Evolutionary conservation across 2,888 invertebrate genomes (phyloP).

Genomic region (Dexiosoma caninum): DNA sequence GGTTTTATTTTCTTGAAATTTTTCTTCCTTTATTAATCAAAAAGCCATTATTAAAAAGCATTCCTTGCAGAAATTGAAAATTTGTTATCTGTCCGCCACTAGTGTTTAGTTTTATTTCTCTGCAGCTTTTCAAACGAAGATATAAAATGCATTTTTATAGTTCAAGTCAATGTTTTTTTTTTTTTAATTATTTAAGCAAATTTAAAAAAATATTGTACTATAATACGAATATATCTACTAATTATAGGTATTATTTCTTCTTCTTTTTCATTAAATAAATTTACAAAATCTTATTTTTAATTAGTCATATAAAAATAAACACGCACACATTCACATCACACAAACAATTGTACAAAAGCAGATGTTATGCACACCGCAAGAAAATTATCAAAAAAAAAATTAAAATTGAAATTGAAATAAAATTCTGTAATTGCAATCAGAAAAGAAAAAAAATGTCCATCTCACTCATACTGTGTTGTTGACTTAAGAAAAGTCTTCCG

Average conservation of each 20-base stretch:
- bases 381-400: neutral
- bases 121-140: neutral
- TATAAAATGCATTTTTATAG: no score
- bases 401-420: neutral
- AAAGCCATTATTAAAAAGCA: no score
- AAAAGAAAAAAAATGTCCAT: neutral
- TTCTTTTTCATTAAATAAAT: conserved; percentile 34
- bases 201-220: conserved; percentile 25
- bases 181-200: conserved; percentile 37
- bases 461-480: conserved; percentile 22
- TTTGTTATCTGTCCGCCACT: neutral
- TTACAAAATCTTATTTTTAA: conserved; percentile 15
- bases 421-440: neutral
- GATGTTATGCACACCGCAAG: neutral
- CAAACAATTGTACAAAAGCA: neutral
- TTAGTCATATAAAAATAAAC: conserved; percentile 3
- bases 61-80: neutral
- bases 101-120: neutral
- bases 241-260: no score
- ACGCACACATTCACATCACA: neutral
- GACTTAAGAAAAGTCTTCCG: neutral
- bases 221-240: no score
- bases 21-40: no score
- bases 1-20: no score
- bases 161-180: no score